phyloP scores from a whole-genome alignment of 92 coral and sea anemone genomes.

The Pocillopora meandrina region DNA sequence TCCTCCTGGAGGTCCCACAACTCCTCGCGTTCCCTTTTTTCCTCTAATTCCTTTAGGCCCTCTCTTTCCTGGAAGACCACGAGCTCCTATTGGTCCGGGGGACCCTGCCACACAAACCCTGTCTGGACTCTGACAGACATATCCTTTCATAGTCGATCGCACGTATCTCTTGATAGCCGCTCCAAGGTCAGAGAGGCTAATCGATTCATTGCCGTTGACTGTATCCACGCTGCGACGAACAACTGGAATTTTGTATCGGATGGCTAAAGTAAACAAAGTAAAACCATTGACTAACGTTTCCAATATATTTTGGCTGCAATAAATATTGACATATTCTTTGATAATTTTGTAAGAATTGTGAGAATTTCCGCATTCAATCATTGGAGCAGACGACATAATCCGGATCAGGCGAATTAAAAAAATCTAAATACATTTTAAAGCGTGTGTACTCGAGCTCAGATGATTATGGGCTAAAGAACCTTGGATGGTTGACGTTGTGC shows the following conservation, averaged over 20 bases:
- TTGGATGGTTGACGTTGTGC: too few species aligned
- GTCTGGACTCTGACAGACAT: background rate
- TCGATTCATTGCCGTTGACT: background rate
- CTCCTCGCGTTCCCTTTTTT: constrained; percentile 10
- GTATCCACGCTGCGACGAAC: constrained; percentile 2
- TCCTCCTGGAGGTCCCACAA: constrained; percentile 22
- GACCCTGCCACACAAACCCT: constrained; percentile 18
- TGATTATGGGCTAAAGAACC: too few species aligned
- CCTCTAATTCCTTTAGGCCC: constrained; percentile 17
- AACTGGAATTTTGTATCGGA: background rate
- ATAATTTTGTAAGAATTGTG: background rate
- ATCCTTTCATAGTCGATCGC: background rate
- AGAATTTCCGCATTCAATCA: too few species aligned
- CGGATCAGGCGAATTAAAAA: too few species aligned
- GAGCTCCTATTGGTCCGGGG: constrained; percentile 1
- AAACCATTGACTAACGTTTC: background rate
- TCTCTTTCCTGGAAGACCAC: constrained; percentile 4
- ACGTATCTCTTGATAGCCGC: background rate
- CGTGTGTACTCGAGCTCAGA: too few species aligned
- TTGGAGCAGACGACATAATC: too few species aligned
- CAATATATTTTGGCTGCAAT: background rate
- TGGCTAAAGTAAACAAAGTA: background rate
- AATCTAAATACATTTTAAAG: too few species aligned
- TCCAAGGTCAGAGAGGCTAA: background rate
- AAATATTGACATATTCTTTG: too few species aligned